Evolutionary conservation across 2,113 vertebrate genomes (phyloP).

Genomic region (Tachysurus vachellii): DNA sequence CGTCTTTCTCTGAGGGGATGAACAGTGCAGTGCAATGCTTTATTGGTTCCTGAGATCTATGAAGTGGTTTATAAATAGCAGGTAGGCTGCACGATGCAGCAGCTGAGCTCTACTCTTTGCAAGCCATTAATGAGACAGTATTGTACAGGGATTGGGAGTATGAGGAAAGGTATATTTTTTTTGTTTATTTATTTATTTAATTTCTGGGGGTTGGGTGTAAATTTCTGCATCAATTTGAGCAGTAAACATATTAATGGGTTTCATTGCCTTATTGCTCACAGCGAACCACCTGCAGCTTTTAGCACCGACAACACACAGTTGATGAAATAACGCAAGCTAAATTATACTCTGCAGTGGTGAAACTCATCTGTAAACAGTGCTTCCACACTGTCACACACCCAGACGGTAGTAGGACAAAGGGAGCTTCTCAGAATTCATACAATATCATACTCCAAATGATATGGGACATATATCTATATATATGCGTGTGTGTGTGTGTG

Average conservation of each 20-base stretch:
- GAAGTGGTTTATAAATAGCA: constrained; percentile 57
- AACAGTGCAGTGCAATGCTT: constrained; percentile 39
- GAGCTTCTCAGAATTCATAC: neutral
- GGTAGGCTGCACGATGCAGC: constrained; percentile 39
- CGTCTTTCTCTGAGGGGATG: constrained; percentile 30
- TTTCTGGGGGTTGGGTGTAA: neutral
- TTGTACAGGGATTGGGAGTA: constrained; percentile 1
- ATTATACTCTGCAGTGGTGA: constrained; percentile 3
- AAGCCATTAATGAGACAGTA: constrained; percentile 31
- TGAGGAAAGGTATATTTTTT: neutral
- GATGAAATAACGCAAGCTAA: constrained; percentile 22
- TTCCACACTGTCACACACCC: neutral
- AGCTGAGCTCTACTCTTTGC: constrained; percentile 48
- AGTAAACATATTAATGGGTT: constrained; percentile 20
- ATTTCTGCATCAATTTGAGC: neutral
- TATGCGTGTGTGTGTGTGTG: neutral
- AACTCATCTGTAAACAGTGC: constrained; percentile 24
- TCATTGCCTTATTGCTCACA: constrained; percentile 1
- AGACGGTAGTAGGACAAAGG: neutral
- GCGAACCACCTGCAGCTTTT: constrained; percentile 49
- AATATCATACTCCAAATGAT: neutral
- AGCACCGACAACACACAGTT: neutral
- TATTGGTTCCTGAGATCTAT: constrained; percentile 39
- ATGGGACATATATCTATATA: neutral
- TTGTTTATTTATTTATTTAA: constrained; percentile 9